These are phyloP conservation scores for Dione juno DNA, from an alignment of 2,888 invertebrate genomes.

Conservation along the genomic window DNA sequence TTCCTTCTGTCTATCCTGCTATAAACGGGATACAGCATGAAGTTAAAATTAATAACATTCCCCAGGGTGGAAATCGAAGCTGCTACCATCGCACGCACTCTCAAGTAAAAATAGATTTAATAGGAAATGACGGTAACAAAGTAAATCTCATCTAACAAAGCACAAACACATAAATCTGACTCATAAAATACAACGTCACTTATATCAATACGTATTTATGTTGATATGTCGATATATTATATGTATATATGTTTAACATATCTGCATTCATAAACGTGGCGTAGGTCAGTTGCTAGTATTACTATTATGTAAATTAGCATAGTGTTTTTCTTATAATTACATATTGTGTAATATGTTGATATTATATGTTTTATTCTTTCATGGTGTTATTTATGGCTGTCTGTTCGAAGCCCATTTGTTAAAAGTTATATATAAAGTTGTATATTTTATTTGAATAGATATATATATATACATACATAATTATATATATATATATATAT, in stretches of 20 bases:
- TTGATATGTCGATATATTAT: conserved; percentile 6
- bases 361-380: no score
- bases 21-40: no score
- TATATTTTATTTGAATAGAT: no score
- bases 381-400: no score
- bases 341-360: neutral
- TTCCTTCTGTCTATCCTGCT: no score
- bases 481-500: no score
- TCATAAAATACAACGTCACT: conserved; percentile 23
- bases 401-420: no score
- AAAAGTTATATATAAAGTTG: no score
- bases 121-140: neutral
- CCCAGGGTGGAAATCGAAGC: neutral
- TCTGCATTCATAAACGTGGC: conserved; percentile 26
- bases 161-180: conserved; percentile 3
- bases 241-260: conserved; percentile 17
- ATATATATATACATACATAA: no score
- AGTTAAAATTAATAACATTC: neutral
- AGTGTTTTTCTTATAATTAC: neutral
- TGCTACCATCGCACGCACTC: neutral
- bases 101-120: neutral
- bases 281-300: conserved; percentile 32
- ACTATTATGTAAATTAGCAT: conserved; percentile 10
- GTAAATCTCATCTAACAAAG: neutral
- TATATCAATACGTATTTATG: conserved; percentile 19